Base-by-base conservation (phyloP, 2,888 invertebrate species). In the Scaptomyza flava region DNA sequence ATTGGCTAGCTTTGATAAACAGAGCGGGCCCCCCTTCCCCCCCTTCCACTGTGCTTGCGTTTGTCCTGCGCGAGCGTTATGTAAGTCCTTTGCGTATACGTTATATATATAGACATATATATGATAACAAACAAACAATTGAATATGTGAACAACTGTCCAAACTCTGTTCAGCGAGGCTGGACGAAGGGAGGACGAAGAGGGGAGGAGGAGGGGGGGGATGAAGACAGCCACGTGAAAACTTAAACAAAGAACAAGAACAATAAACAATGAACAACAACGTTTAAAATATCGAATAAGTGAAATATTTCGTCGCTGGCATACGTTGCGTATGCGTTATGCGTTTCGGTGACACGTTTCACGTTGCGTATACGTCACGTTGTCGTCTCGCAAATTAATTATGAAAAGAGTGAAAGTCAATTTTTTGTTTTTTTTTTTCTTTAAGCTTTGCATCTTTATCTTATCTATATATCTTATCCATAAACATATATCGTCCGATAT, bases 311-410 rank as follows among this genome's bases (percentile, higher is more conserved):
- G 27, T 5, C 6, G 6, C 27, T 17, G 51, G 47, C 8, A 20
- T 56, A 74, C 65, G 62, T 53, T 68, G 85, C 80, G 85, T 75
- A 87, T 87, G 84, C 87, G 27, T 27, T 27, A 27, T 27, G 27
- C 27, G 27, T 27, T 6, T 23, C n/a, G 17, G 23, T 23, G 3
- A 23, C 23, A 23, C 17, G 4, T 23, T 23, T 23, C 23, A 82
- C 65, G 61, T 27, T 52, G 47, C 50, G 33, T 33, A 33, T 33
- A 33, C 33, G 9, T 14, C 57, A 30, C 48, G 20, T 48, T 14
- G 11, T 14, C 14, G 3, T 6, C n/a, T 5, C 6, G 43, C 31
- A 31, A 17, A 17, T 17, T 17, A 17, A 17, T 17, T 17, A 23
- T 23, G 23, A 23, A 23, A 17, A 17, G 17, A 17, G 17, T 17